A percentile compares a stretch with the other conserved stretches of the same genome.
phyloP scores from a whole-genome alignment of 2,797 vertebrate genomes.

The Syndactyla subalaris region DNA sequence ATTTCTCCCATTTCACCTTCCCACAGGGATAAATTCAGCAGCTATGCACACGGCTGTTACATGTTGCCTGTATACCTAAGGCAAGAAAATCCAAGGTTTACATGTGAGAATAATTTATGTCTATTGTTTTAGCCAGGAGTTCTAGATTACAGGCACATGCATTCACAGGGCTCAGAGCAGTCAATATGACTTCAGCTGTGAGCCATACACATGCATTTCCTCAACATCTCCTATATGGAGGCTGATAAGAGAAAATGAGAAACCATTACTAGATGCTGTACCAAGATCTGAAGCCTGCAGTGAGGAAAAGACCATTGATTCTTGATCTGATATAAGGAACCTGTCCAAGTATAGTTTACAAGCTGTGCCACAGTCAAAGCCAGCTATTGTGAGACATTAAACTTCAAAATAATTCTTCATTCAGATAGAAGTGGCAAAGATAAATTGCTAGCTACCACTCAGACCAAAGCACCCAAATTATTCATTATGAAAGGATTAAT shows the following conservation, averaged over 20 bases:
- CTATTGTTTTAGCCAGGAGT: not conserved
- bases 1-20: not conserved
- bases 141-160: not conserved
- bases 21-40: not conserved
- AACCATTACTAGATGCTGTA: not conserved
- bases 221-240: not conserved
- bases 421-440: not conserved
- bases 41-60: not conserved
- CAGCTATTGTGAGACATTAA: not conserved
- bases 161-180: not conserved
- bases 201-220: not conserved
- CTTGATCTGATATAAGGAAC: not conserved
- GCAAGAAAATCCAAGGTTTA: not conserved
- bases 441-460: not conserved
- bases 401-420: not conserved
- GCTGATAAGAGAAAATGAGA: not conserved
- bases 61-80: not conserved
- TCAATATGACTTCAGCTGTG: not conserved
- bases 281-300: not conserved
- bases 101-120: not conserved
- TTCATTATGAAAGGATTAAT: constrained; percentile 7
- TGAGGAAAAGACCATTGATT: not conserved
- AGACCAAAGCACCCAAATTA: not conserved
- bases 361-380: not conserved
- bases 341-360: not conserved